Evolutionary conservation across 2,888 invertebrate species (phyloP).

Genomic region (Pammene aurita): DNA sequence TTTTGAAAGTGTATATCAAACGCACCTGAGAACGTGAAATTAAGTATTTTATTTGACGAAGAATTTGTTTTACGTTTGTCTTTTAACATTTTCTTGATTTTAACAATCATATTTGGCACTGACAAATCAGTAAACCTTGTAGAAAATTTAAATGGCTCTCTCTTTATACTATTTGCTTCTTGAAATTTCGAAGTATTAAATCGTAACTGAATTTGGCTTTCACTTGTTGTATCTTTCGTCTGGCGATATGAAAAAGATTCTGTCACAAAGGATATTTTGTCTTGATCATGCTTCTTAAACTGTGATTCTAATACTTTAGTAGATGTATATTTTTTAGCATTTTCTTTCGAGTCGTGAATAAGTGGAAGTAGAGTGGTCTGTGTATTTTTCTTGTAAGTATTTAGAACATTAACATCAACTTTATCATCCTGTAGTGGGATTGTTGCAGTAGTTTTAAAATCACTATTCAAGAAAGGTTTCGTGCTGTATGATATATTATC

Average conservation of each 20-base stretch:
- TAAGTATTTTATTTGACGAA: not conserved
- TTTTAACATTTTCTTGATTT: conserved; percentile 5
- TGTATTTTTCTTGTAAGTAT: not conserved
- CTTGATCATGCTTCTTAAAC: not conserved
- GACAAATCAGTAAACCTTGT: not conserved
- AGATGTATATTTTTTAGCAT: too few species aligned
- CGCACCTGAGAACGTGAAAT: not conserved
- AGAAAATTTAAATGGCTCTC: not conserved
- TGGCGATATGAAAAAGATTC: not conserved
- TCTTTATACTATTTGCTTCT: not conserved
- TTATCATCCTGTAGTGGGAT: not conserved
- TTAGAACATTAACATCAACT: conserved; percentile 4
- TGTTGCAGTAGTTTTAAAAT: not conserved
- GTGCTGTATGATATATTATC: not conserved
- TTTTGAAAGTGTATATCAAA: not conserved
- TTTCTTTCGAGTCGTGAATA: not conserved
- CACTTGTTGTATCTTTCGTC: not conserved
- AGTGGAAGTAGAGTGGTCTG: not conserved
- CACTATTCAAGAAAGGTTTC: not conserved
- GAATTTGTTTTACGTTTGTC: not conserved
- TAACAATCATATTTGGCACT: not conserved
- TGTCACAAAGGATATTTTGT: not conserved
- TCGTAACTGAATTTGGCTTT: not conserved
- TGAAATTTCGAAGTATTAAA: not conserved
- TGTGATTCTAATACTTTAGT: not conserved